Evolutionary conservation across 2,113 vertebrate genomes (phyloP).

Genomic region (Periophthalmodon schlosseri): DNA sequence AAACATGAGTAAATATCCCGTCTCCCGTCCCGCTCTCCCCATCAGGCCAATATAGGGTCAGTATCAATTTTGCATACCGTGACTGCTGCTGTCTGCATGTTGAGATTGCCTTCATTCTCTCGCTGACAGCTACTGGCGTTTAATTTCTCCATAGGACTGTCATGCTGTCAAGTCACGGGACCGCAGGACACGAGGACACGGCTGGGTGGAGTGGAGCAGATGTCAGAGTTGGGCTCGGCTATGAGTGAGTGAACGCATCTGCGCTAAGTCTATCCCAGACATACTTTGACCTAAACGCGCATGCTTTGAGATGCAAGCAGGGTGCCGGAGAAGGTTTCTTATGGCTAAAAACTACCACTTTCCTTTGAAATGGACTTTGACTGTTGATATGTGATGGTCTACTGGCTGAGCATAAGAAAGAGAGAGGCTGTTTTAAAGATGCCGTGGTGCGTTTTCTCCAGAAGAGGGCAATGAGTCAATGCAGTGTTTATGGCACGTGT

Average conservation of each 20-base stretch:
- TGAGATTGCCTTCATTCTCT: conserved; percentile 50
- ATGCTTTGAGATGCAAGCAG: no score
- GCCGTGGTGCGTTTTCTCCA: conserved; percentile 43
- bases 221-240: conserved; percentile 30
- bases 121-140: conserved; percentile 54
- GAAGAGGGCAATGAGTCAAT: conserved; percentile 54
- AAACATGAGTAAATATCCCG: conserved; percentile 11
- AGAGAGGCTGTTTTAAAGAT: conserved; percentile 2
- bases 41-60: conserved; percentile 15
- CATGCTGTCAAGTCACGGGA: conserved; percentile 48
- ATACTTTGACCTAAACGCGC: no score
- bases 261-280: no score
- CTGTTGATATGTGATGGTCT: background rate
- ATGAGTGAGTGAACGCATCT: background rate
- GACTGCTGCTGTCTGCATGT: conserved; percentile 33
- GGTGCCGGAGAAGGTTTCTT: no score
- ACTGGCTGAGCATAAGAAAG: background rate
- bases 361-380: background rate
- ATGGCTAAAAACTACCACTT: background rate
- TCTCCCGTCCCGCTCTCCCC: background rate
- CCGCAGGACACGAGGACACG: conserved; percentile 25
- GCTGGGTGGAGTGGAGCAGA: conserved; percentile 34
- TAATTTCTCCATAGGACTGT: conserved; percentile 50
- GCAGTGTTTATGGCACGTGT: conserved; percentile 18
- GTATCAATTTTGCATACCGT: conserved; percentile 19